Percentiles rank a stretch among this genome's conserved stretches.
Conservation (phyloP, 1,140 invertebrate species). For the Archivesica marissinica region DNA sequence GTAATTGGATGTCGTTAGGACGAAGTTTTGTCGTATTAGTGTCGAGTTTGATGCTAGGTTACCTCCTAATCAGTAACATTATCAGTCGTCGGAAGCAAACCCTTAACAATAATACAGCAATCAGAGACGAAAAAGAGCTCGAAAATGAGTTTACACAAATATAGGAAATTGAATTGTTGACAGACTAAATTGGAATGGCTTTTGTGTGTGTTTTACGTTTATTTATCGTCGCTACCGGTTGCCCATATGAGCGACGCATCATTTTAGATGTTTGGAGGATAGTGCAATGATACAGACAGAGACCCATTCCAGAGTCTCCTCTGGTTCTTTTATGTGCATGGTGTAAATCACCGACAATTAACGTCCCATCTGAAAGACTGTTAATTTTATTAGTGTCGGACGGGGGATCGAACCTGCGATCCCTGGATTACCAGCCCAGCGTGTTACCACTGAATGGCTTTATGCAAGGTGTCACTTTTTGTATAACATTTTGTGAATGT, state of each 20-base stretch:
- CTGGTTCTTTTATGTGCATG: too few species aligned
- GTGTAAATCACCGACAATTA: too few species aligned
- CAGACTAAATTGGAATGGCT: neutral
- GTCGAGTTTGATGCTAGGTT: conserved; percentile 21
- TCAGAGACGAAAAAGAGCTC: conserved; percentile 2
- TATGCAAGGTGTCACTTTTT: too few species aligned
- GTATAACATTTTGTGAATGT: too few species aligned
- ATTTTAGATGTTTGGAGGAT: neutral
- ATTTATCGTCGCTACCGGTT: too few species aligned
- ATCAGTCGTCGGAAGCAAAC: neutral
- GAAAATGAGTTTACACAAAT: conserved; percentile 34
- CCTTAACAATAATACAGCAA: conserved; percentile 9
- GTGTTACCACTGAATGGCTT: too few species aligned
- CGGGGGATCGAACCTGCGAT: too few species aligned
- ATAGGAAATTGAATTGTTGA: conserved; percentile 32
- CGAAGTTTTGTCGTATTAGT: conserved; percentile 15
- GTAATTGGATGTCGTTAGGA: conserved; percentile 41
- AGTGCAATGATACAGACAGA: neutral
- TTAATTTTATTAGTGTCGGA: too few species aligned
- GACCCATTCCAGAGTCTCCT: neutral
- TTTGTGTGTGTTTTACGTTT: too few species aligned
- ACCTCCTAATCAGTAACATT: conserved; percentile 13
- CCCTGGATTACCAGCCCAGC: too few species aligned
- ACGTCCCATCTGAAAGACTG: too few species aligned
- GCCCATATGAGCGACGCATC: neutral